Evolutionary conservation across 2,888 invertebrate species (phyloP), one percentile per base, ranked within the genome.

Genomic region (Calliphora vomitoria): DNA sequence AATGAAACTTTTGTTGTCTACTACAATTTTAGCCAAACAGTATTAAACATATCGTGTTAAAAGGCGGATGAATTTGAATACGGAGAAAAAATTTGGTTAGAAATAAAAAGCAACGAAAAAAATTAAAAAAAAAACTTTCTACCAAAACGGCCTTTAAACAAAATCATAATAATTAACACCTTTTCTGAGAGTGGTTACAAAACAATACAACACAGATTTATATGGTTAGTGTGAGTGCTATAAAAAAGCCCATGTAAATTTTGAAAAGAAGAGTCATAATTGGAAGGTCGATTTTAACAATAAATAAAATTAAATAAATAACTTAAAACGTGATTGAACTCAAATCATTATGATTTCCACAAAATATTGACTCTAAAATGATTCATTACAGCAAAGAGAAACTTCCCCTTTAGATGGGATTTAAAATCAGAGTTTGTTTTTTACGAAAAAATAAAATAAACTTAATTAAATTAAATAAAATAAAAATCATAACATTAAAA

Each of bases 71-170:
- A 75, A 18, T 75, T 76, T 68, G 8, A 58, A 47, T 53, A 62
- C 50, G 62, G 47, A 50, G 3, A 20, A 50, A 11, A 50, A 38
- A 58, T 47, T 72, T 50, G 11, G 13, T 31, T 18, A 20, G 35
- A 66, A 18, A 55, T n/a, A n/a, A 2, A 74, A 74, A 79, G 11
- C 41, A 44, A 50, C 15, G 35, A 15, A 68, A 64, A 35, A 71
- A 58, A 38, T 20, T 35, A 58, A 47, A 80, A 78, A 80, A 47
- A 80, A 78, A 80, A 85, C 75, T 69, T 80, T 80, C 75, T 75
- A 75, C n/a, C 11, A 25, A 58, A 74, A 75, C 71, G 53, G 62
- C 15, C 18, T 64, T 71, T 64, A 31, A 68, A 58, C 10, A 60
- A 62, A 71, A 20, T 38, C 44, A 47, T 13, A 71, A 71, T 71